Evolutionary conservation across 2,797 vertebrate genomes (phyloP).

Genomic region (Peromyscus attwateri): DNA sequence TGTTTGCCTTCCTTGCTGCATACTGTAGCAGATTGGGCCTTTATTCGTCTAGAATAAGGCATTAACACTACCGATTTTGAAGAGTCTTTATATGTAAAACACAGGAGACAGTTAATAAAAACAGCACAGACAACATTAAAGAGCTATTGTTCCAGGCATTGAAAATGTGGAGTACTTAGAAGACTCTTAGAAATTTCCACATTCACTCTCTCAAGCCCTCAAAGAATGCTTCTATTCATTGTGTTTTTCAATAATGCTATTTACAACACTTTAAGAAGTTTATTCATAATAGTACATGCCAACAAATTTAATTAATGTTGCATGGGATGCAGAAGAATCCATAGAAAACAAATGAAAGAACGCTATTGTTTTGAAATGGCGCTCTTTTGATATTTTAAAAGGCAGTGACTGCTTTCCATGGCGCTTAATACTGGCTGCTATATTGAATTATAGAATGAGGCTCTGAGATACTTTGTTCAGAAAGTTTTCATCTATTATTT

Average conservation of each 20-base stretch:
- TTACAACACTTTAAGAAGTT: slow-evolving; percentile 68
- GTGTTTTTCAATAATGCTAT: slow-evolving; percentile 69
- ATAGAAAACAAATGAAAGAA: slow-evolving; percentile 73
- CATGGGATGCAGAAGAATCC: slow-evolving; percentile 67
- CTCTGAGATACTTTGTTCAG: slow-evolving; percentile 46
- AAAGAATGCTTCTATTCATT: slow-evolving; percentile 70
- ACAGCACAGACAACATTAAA: neutral
- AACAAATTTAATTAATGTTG: slow-evolving; percentile 76
- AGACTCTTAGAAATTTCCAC: slow-evolving; percentile 64
- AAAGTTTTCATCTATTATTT: slow-evolving; percentile 67
- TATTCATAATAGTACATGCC: slow-evolving; percentile 69
- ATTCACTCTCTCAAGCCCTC: slow-evolving; percentile 46
- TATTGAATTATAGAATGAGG: slow-evolving; percentile 64
- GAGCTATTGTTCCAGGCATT: slow-evolving; percentile 49
- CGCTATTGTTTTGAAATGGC: slow-evolving; percentile 73
- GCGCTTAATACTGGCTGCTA: slow-evolving; percentile 53
- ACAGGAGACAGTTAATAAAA: slow-evolving; percentile 63
- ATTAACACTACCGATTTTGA: slow-evolving; percentile 52
- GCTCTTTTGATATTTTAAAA: slow-evolving; percentile 65
- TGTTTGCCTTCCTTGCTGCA: neutral
- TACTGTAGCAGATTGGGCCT: neutral
- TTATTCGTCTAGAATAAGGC: slow-evolving; percentile 18
- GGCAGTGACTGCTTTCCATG: slow-evolving; percentile 42
- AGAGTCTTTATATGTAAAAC: slow-evolving; percentile 34
- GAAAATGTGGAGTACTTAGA: slow-evolving; percentile 65